Base-by-base conservation (phyloP, 2,888 invertebrate species). In the Callosobruchus maculatus region DNA sequence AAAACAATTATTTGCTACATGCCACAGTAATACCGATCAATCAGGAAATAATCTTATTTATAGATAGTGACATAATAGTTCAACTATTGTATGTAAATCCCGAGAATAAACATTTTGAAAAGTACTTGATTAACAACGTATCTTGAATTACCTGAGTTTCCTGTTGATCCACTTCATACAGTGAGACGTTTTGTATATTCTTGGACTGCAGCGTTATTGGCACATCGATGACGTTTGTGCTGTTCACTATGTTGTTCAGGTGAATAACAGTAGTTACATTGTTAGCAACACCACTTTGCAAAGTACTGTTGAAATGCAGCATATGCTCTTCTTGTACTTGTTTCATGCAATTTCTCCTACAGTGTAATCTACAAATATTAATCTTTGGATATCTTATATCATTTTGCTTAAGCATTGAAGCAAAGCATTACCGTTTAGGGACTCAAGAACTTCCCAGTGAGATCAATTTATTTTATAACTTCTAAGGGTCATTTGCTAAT, bases 241-340 rank as follows among this genome's bases (percentile, higher is more conserved):
- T 87, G 76, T 87, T 87, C 67, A 88, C 84, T 9, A 87, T 80
- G 74, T 87, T 87, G 67, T 86, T 85, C 20, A 88, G 76, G 77
- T 87, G 85, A 9, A 88, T 88, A 0, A 87, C 83, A 0, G 87
- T 87, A 0, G 87, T 87, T 20, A 87, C 83, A 77, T 88, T 88
- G 67, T 85, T 86, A 4, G 73, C 72, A 49, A 76, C 77, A 9
- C 75, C 71, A 30, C 78, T 81, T 74, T 2, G 71, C 74, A 69
- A 75, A 77, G 18, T 21, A 3, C 21, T 71, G 67, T 21, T 49
- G 21, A 5, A 20, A 20, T 20, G 21, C 13, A 21, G 5, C 21
- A 22, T 5, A 4, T 49, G 9, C 70, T 73, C 49, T 68, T 74
- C 71, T 67, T 75, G 69, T 13, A 82, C 77, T 5, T 71, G 73